These are phyloP conservation scores for Aphodius granarius DNA, from an alignment of 2,888 invertebrate species.

Conservation along the genomic window DNA sequence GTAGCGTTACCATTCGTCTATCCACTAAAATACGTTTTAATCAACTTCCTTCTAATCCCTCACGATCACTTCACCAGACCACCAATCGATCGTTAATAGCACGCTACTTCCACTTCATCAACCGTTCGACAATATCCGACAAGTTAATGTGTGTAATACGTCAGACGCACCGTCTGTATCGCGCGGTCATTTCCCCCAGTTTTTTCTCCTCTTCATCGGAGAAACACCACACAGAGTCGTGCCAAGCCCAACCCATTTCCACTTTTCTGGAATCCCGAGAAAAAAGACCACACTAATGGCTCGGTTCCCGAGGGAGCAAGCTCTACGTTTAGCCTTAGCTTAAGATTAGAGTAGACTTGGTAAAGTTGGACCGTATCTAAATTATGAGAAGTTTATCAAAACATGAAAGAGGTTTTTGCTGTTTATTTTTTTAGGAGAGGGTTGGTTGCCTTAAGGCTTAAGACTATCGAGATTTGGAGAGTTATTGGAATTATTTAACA, in stretches of 20 bases:
- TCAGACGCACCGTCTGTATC: not conserved
- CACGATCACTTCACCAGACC: not conserved
- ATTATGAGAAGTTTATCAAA: not conserved
- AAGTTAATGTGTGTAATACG: not conserved
- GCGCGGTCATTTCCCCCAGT: not conserved
- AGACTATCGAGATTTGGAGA: too few species aligned
- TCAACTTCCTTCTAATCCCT: not conserved
- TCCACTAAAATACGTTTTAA: not conserved
- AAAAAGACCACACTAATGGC: not conserved
- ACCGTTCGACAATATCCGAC: not conserved
- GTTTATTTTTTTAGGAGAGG: too few species aligned
- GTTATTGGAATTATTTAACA: too few species aligned
- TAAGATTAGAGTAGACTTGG: not conserved
- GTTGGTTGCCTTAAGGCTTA: too few species aligned
- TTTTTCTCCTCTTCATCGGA: not conserved
- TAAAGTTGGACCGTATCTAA: not conserved
- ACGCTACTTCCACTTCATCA: not conserved
- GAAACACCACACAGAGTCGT: not conserved
- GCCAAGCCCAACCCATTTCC: not conserved
- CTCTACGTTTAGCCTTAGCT: not conserved
- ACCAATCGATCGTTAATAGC: not conserved
- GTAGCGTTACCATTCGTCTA: too few species aligned
- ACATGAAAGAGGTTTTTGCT: not conserved
- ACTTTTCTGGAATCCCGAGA: not conserved
- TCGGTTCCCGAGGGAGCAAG: not conserved